Evolutionary conservation across 2,113 vertebrate species (phyloP).

Genomic region (Channa maculata): DNA sequence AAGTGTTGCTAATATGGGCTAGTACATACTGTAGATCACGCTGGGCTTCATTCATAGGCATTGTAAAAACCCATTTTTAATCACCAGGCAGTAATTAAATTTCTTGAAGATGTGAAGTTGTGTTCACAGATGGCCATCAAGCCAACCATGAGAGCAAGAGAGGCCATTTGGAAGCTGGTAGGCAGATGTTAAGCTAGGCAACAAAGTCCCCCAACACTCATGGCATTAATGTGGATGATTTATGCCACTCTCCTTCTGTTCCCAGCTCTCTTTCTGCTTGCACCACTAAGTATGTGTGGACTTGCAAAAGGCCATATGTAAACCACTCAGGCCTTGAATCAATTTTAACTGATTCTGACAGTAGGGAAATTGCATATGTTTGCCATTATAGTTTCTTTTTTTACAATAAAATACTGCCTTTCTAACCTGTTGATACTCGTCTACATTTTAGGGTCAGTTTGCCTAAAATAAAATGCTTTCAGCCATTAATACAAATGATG

Average conservation of each 20-base stretch:
- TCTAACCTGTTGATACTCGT: background rate
- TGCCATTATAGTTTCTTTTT: too few species aligned
- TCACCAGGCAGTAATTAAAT: constrained; percentile 21
- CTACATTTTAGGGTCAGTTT: background rate
- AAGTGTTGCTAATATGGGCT: background rate
- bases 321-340: background rate
- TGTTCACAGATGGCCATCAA: constrained; percentile 10
- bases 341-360: background rate
- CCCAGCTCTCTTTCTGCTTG: background rate
- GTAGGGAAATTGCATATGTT: background rate
- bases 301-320: background rate
- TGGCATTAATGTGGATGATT: constrained; percentile 27
- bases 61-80: constrained; percentile 11
- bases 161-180: background rate
- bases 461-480: background rate
- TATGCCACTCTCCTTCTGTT: constrained; percentile 13
- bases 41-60: background rate
- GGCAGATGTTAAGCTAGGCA: constrained; percentile 6
- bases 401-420: background rate
- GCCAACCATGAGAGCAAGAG: constrained; percentile 10
- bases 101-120: background rate
- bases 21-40: background rate
- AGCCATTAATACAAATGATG: background rate
- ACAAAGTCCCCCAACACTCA: constrained; percentile 8
- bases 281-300: background rate